These are phyloP conservation scores for Monarcha castaneiventris DNA, from an alignment of 2,113 vertebrate species.

Conservation along the genomic window DNA sequence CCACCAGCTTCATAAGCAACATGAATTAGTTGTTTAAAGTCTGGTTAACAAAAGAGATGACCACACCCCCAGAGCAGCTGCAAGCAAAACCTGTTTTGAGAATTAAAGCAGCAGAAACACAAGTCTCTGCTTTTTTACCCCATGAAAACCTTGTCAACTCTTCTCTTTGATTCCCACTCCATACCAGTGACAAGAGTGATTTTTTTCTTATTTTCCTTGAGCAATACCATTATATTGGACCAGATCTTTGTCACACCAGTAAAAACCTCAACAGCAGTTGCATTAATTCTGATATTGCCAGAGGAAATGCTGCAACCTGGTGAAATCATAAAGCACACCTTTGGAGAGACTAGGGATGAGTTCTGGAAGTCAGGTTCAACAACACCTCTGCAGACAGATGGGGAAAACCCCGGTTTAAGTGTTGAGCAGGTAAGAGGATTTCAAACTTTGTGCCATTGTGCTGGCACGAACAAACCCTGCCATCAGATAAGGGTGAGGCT, in stretches of 20 bases:
- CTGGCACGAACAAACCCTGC: background rate
- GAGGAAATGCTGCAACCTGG: background rate
- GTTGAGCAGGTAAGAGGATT: background rate
- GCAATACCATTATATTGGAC: background rate
- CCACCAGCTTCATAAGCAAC: background rate
- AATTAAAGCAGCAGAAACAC: background rate
- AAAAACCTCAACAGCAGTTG: background rate
- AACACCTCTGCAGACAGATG: background rate
- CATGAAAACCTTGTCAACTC: background rate
- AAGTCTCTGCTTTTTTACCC: background rate
- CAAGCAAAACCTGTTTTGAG: constrained; percentile 49
- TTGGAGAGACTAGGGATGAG: background rate
- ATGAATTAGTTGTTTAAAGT: background rate
- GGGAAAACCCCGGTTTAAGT: background rate
- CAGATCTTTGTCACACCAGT: background rate
- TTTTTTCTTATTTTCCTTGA: background rate
- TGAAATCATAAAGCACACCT: background rate
- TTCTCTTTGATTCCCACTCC: background rate
- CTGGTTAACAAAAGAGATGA: background rate
- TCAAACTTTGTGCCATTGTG: background rate
- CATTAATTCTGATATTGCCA: background rate
- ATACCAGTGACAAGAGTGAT: background rate
- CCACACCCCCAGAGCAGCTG: constrained; percentile 21
- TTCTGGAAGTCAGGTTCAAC: background rate
- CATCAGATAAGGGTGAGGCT: background rate